Percentiles rank a stretch among this genome's conserved stretches.
These are phyloP conservation scores for Podabrus alpinus DNA, from an alignment of 2,888 invertebrate genomes.

Conservation along the genomic window DNA sequence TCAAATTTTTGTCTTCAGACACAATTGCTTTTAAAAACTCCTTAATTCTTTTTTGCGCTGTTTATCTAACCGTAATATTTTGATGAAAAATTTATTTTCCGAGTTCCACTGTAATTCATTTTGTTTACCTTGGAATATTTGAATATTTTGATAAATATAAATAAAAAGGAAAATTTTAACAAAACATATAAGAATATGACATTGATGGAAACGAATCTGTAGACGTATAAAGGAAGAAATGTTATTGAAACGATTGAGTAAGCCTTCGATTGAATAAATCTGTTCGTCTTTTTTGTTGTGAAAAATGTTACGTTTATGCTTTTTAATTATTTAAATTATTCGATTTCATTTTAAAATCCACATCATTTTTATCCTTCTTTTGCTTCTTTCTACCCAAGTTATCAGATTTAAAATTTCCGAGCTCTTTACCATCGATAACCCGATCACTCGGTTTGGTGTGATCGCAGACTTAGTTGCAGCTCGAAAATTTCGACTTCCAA, in stretches of 20 bases:
- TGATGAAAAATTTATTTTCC: neutral
- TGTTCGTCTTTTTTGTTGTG: neutral
- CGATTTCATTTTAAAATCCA: neutral
- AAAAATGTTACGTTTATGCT: neutral
- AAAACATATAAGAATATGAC: slow-evolving; percentile 11
- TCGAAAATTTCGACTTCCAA: too few species aligned
- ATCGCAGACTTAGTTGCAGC: too few species aligned
- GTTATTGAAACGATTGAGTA: slow-evolving; percentile 13
- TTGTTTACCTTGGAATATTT: neutral
- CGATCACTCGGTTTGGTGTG: too few species aligned
- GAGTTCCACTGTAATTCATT: neutral
- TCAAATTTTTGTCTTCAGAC: neutral
- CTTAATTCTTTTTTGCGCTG: neutral
- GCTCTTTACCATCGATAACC: too few species aligned
- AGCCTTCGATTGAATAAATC: slow-evolving; percentile 12
- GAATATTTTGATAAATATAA: slow-evolving; percentile 15
- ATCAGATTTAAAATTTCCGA: neutral
- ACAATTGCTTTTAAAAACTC: neutral
- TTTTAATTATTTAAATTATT: neutral
- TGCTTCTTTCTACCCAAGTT: neutral
- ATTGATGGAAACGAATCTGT: slow-evolving; percentile 14
- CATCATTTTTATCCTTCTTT: neutral
- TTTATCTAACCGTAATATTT: neutral
- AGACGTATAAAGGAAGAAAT: slow-evolving; percentile 2
- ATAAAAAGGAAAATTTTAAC: slow-evolving; percentile 10